Conservation (phyloP, 2,113 vertebrate species). For the Labrus mixtus region DNA sequence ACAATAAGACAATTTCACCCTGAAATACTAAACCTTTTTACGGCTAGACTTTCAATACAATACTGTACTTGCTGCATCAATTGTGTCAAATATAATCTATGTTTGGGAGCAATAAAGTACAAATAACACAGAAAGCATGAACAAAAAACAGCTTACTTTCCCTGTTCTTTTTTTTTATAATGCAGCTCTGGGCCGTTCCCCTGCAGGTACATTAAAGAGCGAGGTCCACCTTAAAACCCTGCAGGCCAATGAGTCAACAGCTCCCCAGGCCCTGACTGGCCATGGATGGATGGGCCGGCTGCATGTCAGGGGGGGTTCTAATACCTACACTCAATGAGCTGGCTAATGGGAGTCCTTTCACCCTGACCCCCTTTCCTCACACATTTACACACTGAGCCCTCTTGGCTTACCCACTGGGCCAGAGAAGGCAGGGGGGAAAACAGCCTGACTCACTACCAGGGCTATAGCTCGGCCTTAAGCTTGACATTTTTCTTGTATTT, state of each 20-base stretch:
- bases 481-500: constrained; percentile 60
- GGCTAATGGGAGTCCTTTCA: constrained; percentile 75
- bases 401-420: constrained; percentile 59
- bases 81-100: not conserved
- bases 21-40: not conserved
- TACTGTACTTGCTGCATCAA: not conserved
- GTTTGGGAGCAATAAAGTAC: not conserved
- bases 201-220: constrained; percentile 27
- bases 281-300: constrained; percentile 69
- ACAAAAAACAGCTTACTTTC: not conserved
- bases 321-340: constrained; percentile 75
- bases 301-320: constrained; percentile 65
- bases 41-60: not conserved
- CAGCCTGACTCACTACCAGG: constrained; percentile 36
- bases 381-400: constrained; percentile 69
- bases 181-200: not conserved
- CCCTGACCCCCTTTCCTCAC: constrained; percentile 72
- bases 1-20: not conserved
- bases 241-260: constrained; percentile 61
- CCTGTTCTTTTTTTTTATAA: constrained; percentile 8
- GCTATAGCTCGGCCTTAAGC: constrained; percentile 29
- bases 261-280: constrained; percentile 60
- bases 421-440: constrained; percentile 20
- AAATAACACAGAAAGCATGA: not conserved
- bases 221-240: constrained; percentile 41